Percentiles rank a stretch among this genome's conserved stretches.
These are phyloP conservation scores for Lepidurus packardi DNA, from an alignment of 1,140 invertebrate species.

Conservation along the genomic window DNA sequence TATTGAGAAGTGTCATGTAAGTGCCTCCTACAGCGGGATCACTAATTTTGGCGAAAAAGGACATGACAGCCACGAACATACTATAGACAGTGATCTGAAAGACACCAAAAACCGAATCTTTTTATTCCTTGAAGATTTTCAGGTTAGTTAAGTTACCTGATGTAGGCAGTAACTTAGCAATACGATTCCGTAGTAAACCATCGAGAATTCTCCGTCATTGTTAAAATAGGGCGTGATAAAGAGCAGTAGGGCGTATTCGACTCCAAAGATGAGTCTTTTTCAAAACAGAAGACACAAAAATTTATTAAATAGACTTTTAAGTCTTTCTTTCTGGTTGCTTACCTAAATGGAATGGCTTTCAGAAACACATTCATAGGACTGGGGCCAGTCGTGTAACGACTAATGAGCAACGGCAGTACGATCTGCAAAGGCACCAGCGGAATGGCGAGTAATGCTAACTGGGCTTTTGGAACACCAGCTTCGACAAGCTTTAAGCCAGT, in stretches of 20 bases:
- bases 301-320: slow-evolving; percentile 19
- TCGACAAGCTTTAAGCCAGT: slow-evolving; percentile 92
- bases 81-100: slow-evolving; percentile 59
- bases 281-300: background rate
- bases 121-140: background rate
- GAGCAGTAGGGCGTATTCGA: slow-evolving; percentile 74
- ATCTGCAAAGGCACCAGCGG: slow-evolving; percentile 93
- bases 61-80: slow-evolving; percentile 78
- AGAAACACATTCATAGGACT: slow-evolving; percentile 83
- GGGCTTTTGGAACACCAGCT: slow-evolving; percentile 90
- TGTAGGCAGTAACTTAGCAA: slow-evolving; percentile 77
- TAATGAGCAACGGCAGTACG: slow-evolving; percentile 79
- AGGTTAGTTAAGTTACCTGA: slow-evolving; percentile 59
- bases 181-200: slow-evolving; percentile 73
- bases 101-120: background rate
- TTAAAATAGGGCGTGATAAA: slow-evolving; percentile 72
- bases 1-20: slow-evolving; percentile 99
- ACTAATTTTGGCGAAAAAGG: slow-evolving; percentile 75
- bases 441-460: slow-evolving; percentile 82
- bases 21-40: slow-evolving; percentile 94
- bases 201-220: slow-evolving; percentile 59
- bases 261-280: slow-evolving; percentile 69
- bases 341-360: slow-evolving; percentile 80
- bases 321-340: slow-evolving; percentile 33
- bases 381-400: slow-evolving; percentile 80